Evolutionary conservation across 2,113 vertebrate genomes (phyloP).

Genomic region (Coptodon bakossiorum): DNA sequence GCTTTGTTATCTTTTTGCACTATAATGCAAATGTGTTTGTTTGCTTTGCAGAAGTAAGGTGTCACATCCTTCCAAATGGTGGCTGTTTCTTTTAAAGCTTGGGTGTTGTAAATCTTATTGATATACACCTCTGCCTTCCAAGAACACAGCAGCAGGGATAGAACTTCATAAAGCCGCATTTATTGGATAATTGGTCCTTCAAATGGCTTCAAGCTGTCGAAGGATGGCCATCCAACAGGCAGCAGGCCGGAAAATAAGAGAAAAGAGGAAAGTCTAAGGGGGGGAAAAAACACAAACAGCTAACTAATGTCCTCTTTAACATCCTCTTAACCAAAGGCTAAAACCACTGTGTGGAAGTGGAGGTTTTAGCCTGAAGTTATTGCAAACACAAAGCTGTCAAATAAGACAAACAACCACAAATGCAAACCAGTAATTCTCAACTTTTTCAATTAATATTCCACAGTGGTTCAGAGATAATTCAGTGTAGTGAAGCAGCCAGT

Average conservation of each 20-base stretch:
- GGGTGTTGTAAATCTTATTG: slow-evolving; percentile 48
- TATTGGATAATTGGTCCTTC: slow-evolving; percentile 72
- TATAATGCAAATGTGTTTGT: slow-evolving; percentile 17
- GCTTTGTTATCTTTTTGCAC: neutral
- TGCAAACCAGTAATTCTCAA: neutral
- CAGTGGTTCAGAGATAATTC: neutral
- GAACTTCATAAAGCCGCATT: slow-evolving; percentile 70
- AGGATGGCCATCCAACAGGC: slow-evolving; percentile 64
- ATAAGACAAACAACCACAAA: slow-evolving; percentile 27
- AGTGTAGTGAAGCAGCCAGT: neutral
- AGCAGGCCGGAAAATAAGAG: slow-evolving; percentile 52
- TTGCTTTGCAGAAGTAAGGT: slow-evolving; percentile 12
- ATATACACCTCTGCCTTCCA: slow-evolving; percentile 55
- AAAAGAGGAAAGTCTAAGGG: slow-evolving; percentile 20
- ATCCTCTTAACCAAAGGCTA: slow-evolving; percentile 45
- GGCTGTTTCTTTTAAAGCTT: slow-evolving; percentile 32
- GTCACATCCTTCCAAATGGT: slow-evolving; percentile 24
- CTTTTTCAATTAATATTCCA: slow-evolving; percentile 15
- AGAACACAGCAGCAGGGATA: slow-evolving; percentile 60
- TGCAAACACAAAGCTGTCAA: slow-evolving; percentile 34
- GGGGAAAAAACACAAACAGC: neutral
- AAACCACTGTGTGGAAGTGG: slow-evolving; percentile 1
- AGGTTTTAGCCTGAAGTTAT: slow-evolving; percentile 43
- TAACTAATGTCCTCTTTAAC: slow-evolving; percentile 52
- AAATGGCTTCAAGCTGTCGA: slow-evolving; percentile 69